A percentile compares a stretch with the other conserved stretches of the same genome.
phyloP scores from a whole-genome alignment of 2,113 vertebrate genomes.

The Pelecanus crispus region DNA sequence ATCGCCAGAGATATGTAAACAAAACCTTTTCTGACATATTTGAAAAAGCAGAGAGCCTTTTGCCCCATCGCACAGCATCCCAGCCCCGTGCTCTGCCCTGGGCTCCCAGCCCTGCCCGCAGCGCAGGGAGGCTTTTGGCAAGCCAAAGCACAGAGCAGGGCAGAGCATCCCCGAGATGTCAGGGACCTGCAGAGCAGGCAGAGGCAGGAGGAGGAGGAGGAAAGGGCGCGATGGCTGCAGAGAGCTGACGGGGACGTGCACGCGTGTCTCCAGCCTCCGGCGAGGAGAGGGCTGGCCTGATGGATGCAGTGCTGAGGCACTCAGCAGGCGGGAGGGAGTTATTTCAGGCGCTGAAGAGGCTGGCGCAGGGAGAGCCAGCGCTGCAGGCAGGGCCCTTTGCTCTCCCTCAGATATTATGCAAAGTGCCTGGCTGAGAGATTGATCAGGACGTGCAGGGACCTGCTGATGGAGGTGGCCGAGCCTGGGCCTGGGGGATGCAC shows the following conservation, averaged over 20 bases:
- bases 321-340: not conserved
- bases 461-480: not conserved
- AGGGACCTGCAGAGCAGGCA: not conserved
- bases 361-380: not conserved
- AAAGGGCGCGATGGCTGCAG: not conserved
- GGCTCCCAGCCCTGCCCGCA: not conserved
- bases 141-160: not conserved
- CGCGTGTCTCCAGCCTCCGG: accelerated
- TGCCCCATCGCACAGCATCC: accelerated
- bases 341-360: not conserved
- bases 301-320: not conserved
- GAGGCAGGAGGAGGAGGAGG: not conserved
- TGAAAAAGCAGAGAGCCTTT: not conserved
- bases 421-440: not conserved
- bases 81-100: not conserved
- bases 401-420: not conserved
- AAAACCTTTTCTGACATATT: not conserved
- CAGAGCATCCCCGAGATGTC: not conserved
- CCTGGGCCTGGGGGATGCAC: not conserved
- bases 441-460: not conserved
- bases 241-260: not conserved
- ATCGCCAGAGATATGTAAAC: accelerated
- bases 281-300: not conserved
- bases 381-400: not conserved
- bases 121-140: not conserved